Percentiles rank a stretch among this genome's conserved stretches.
Evolutionary conservation across 1,140 invertebrate genomes (phyloP).

Genomic region (Bilobella aurantiaca): DNA sequence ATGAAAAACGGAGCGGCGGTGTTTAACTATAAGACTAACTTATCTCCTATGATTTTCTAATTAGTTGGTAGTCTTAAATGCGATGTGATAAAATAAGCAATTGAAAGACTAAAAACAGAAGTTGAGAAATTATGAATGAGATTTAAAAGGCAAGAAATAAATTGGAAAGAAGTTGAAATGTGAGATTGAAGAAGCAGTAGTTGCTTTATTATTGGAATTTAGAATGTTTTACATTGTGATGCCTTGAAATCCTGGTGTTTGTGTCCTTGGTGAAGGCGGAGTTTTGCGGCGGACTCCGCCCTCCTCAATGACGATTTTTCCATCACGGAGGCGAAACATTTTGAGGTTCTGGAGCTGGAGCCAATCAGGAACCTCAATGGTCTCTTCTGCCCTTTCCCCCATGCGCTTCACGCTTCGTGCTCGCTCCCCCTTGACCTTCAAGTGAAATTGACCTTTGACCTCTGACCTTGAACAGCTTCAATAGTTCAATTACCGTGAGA

Average conservation of each 20-base stretch:
- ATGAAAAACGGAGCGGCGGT: no score
- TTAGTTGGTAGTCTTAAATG: no score
- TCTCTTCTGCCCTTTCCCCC: neutral
- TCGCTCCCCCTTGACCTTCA: neutral
- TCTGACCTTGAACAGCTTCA: neutral
- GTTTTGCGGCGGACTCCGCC: neutral
- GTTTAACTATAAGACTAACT: no score
- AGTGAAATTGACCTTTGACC: neutral
- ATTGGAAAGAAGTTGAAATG: no score
- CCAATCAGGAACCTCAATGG: neutral
- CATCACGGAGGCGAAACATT: neutral
- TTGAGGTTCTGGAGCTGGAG: neutral
- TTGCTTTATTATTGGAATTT: no score
- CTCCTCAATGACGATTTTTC: neutral
- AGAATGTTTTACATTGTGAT: no score
- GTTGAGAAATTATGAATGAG: no score
- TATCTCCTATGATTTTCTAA: no score
- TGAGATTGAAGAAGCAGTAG: no score
- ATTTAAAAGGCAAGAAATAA: no score
- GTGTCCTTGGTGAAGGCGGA: neutral
- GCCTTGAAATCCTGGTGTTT: neutral
- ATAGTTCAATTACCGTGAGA: neutral
- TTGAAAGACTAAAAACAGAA: no score
- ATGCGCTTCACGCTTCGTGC: neutral
- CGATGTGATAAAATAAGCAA: no score